Base-by-base conservation (phyloP, 2,113 vertebrate species). In the Apodemus speciosus region DNA sequence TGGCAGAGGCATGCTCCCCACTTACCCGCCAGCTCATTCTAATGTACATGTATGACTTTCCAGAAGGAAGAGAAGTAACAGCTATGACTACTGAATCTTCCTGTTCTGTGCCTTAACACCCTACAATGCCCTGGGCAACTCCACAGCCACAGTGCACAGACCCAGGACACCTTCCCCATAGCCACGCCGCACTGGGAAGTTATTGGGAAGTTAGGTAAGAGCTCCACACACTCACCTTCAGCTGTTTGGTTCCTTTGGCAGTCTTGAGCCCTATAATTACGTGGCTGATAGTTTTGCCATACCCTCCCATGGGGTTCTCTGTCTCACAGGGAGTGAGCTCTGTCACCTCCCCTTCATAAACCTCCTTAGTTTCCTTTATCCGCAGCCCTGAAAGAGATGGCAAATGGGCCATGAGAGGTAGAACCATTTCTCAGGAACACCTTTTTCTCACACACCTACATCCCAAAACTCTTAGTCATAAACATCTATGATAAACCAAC, bases 321-420 rank as follows among this genome's bases (percentile, higher is more conserved):
- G 99, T 99, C 98, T 99, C 99, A 95, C 99, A 99, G 0, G 99
- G 99, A 56, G 99, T 99, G 85, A 99, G 97, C 97, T 99, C 99
- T 30, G 99, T 99, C 97, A 99, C 99, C 97, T 99, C 99, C 5
- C 99, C 99, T 98, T 99, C 99, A 94, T 99, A 99, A 91, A 99
- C 99, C 94, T 99, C 99, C 97, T 99, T 99, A 53, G 99, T 99
- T 96, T 99, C 99, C 98, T 99, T 99, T 97, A 99, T 99, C 88
- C 99, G 98, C 91, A 99, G 95, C 6, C 99, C 99, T 99, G 96
- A 32, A 98, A 97, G 69, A 96, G 90, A 97, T 11, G 20, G 30
- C 49, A 85, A 30, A 89, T 79, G 20, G 93, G 56, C 46, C 84
- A 96, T 32, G n/a, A 84, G 76, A 40, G 56, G n/a, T 6, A 18